phyloP scores from a whole-genome alignment of 1,140 invertebrate species.

The Drosophila equinoxialis region DNA sequence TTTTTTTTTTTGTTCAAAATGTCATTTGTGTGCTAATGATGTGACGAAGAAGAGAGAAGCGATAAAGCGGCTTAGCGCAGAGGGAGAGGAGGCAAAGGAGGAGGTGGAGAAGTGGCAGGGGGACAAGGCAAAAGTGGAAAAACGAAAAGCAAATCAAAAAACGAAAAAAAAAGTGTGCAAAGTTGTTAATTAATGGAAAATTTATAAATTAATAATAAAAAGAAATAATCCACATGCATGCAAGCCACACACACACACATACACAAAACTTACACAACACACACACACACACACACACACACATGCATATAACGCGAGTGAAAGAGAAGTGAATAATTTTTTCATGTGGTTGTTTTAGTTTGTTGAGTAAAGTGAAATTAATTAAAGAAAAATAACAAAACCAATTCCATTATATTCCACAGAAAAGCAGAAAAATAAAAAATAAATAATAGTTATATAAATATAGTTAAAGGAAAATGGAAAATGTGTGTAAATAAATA shows the following conservation, averaged over 20 bases:
- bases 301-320: not conserved
- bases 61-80: slow-evolving; percentile 22
- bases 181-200: slow-evolving; percentile 77
- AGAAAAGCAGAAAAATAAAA: slow-evolving; percentile 2
- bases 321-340: slow-evolving; percentile 6
- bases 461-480: not conserved
- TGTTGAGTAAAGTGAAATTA: not conserved
- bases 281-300: not conserved
- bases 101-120: not conserved
- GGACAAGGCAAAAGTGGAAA: not conserved
- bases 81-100: not conserved
- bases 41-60: slow-evolving; percentile 4
- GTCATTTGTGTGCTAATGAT: slow-evolving; percentile 6
- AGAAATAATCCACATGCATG: slow-evolving; percentile 18
- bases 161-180: slow-evolving; percentile 61
- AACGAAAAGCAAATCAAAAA: slow-evolving; percentile 21
- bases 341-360: not conserved
- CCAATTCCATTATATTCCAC: not conserved
- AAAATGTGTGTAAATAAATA: slow-evolving; percentile 6
- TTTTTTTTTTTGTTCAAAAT: slow-evolving; percentile 10
- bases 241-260: not conserved
- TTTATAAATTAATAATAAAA: slow-evolving; percentile 1
- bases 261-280: not conserved
- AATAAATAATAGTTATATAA: not conserved
- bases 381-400: not conserved